Base-by-base conservation (phyloP, 2,113 vertebrate species). In the Hucho hucho region DNA sequence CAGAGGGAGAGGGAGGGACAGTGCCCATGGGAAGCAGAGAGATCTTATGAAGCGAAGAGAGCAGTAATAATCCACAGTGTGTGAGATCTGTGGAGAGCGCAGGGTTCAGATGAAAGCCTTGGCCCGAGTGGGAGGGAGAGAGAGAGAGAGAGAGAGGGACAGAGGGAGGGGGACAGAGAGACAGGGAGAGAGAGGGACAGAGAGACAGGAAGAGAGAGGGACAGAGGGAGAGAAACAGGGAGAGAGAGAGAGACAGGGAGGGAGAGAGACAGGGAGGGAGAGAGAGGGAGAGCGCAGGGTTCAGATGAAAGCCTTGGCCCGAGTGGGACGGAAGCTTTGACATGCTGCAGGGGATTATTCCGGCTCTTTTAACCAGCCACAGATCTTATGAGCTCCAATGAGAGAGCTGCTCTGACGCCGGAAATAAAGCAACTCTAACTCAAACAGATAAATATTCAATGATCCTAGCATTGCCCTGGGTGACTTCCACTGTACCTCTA, bases 301-400 rank as follows among this genome's bases (percentile, higher is more conserved):
- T 77, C 29, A 14, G 75, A 73, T 78, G 32, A 76, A 82, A 78
- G 64, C 20, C 67, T 75, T 74, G 67, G 75, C 80, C 69, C 0
- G 9, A 71, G 73, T n/a, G 6, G 67, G 72, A 84, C 69, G 73
- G 46, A 77, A 5, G 6, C 13, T 79, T 75, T 80, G 84, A 84
- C 84, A 83, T 83, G 64, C 83, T 80, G 82, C 72, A 9, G 68
- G 37, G 83, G 81, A 85, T 81, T 75, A 80, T 69, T 73, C 75
- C 83, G 76, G 56, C 43, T 13, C 6, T 73, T 67, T 70, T 69
- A 53, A 69, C 64, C 24, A 29, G 75, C 70, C 43, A 20, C 58
- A 68, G 26, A 83, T 76, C 70, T 67, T 71, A 72, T 77, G 74
- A 72, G 77, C 72, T 80, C 64, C 6, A 56, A 29, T 74, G 29